These are phyloP conservation scores for Thalpophila matura DNA, from an alignment of 2,888 invertebrate genomes.

Conservation along the genomic window DNA sequence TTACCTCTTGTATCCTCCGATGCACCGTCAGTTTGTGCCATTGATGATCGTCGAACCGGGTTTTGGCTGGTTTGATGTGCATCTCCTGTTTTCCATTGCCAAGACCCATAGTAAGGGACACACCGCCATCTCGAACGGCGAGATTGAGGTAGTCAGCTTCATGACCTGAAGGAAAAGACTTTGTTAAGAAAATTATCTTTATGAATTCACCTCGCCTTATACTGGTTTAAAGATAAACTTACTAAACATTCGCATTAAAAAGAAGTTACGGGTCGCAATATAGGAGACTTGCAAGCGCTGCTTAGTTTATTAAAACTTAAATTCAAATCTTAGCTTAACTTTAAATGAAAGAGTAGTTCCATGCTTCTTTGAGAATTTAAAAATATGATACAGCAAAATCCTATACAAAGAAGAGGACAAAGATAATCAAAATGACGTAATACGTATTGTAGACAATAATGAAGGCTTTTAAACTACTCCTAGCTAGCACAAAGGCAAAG, in stretches of 20 bases:
- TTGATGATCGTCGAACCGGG: slow-evolving; percentile 98
- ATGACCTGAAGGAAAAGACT: slow-evolving; percentile 91
- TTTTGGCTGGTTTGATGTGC: slow-evolving; percentile 96
- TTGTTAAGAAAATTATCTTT: slow-evolving; percentile 33
- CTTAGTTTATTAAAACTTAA: slow-evolving; percentile 13
- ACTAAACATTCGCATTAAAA: slow-evolving; percentile 10
- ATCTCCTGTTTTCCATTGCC: slow-evolving; percentile 97
- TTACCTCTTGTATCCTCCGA: slow-evolving; percentile 97
- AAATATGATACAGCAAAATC: not conserved
- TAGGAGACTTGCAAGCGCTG: not conserved
- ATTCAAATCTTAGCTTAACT: not conserved
- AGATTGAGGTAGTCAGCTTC: slow-evolving; percentile 97
- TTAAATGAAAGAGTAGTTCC: not conserved
- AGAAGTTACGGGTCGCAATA: slow-evolving; percentile 2
- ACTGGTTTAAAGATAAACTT: slow-evolving; percentile 6
- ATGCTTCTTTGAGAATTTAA: not conserved
- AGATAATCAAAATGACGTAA: too few species aligned
- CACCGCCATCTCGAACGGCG: slow-evolving; percentile 96
- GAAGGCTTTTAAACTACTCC: slow-evolving; percentile 32
- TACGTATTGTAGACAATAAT: not conserved
- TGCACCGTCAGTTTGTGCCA: slow-evolving; percentile 98
- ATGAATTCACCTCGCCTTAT: slow-evolving; percentile 2
- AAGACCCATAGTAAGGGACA: slow-evolving; percentile 96
- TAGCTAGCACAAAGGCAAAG: slow-evolving; percentile 27
- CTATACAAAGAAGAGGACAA: not conserved